phyloP scores from a whole-genome alignment of 30 jellyfish, hydroid and myxozoan genomes.

The Haliclystus octoradiatus region DNA sequence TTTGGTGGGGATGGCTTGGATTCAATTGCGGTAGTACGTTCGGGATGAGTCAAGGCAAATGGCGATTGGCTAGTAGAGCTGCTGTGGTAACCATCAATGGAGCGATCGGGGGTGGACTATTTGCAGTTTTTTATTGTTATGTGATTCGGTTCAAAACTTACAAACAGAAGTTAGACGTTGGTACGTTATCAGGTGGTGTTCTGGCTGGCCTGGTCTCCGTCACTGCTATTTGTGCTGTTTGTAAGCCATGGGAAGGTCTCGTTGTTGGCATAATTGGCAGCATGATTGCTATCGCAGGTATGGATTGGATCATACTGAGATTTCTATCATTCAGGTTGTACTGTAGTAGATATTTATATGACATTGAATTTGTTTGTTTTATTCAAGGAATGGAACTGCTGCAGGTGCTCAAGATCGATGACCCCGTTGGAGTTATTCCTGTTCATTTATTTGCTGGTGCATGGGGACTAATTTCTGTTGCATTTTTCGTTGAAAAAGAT shows the following conservation, averaged over 20 bases:
- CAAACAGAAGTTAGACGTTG: neutral
- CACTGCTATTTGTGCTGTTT: neutral
- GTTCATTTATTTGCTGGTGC: conserved; percentile 70
- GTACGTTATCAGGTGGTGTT: neutral
- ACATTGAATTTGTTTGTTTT: neutral
- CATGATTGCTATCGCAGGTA: neutral
- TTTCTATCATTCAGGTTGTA: too few relatives aligned
- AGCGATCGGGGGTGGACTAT: conserved; percentile 75
- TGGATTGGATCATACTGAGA: too few relatives aligned
- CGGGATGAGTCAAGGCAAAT: conserved; percentile 44
- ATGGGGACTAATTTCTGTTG: conserved; percentile 79
- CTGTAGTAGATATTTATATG: too few relatives aligned
- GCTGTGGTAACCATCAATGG: conserved; percentile 70
- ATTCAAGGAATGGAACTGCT: conserved; percentile 50
- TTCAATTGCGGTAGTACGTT: conserved; percentile 37
- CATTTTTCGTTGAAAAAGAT: conserved; percentile 60
- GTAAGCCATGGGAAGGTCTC: neutral
- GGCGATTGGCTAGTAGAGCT: conserved; percentile 82
- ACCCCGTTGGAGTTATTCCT: conserved; percentile 87
- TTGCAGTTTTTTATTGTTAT: conserved; percentile 48
- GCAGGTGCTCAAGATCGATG: conserved; percentile 63
- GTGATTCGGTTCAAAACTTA: neutral
- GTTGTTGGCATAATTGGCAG: neutral
- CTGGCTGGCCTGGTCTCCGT: neutral
- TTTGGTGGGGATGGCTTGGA: conserved; percentile 11